Conservation (phyloP, 1,140 invertebrate species). For the Cryptotermes secundus region DNA sequence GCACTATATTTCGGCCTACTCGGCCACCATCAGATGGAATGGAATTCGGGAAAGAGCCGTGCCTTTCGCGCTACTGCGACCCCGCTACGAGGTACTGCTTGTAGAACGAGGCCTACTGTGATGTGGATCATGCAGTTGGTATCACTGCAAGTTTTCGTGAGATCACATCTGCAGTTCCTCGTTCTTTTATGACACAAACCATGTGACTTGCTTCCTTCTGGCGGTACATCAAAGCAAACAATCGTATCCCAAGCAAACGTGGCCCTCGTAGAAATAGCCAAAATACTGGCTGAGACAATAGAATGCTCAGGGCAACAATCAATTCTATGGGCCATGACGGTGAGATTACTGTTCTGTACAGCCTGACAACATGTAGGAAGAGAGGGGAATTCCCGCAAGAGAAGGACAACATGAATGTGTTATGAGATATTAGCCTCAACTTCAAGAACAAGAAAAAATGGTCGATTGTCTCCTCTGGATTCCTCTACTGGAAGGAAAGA, state of each 20-base stretch:
- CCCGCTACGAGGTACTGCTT: too few relatives aligned
- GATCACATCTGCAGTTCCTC: not conserved
- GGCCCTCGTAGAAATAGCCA: not conserved
- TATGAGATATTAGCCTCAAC: not conserved
- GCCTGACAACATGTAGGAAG: not conserved
- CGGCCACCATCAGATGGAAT: too few relatives aligned
- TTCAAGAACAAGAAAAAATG: not conserved
- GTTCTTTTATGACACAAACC: not conserved
- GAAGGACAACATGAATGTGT: too few relatives aligned
- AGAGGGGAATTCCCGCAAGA: not conserved
- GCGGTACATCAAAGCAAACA: slow-evolving; percentile 1
- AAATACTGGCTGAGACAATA: not conserved
- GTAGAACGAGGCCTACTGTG: too few relatives aligned
- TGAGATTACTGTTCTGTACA: not conserved
- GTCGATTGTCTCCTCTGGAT: not conserved
- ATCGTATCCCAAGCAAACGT: not conserved
- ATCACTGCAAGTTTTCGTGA: not conserved
- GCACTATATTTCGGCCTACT: too few relatives aligned
- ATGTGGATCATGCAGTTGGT: not conserved
- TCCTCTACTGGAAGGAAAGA: not conserved
- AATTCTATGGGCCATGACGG: not conserved
- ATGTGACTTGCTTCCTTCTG: not conserved
- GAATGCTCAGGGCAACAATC: not conserved
- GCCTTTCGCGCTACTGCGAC: too few relatives aligned
- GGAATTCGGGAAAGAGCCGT: too few relatives aligned